phyloP scores from a whole-genome alignment of 2,113 vertebrate species.

The Hippocampus zosterae region DNA sequence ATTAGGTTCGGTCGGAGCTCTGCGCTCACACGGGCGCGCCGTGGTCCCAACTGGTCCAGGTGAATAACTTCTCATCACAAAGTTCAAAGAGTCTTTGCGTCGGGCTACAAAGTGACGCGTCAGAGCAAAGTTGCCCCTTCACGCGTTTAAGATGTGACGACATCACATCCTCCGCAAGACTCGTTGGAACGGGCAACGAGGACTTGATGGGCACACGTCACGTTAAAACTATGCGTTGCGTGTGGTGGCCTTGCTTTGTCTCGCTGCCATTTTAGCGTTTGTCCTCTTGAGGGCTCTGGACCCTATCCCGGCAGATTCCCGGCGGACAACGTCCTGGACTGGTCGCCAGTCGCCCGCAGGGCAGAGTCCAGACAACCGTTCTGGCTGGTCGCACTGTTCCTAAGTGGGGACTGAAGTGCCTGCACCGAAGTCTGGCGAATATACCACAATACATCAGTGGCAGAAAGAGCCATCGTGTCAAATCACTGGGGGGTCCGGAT shows the following conservation, averaged over 20 bases:
- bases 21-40: constrained; percentile 19
- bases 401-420: no score
- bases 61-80: constrained; percentile 12
- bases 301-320: no score
- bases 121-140: not conserved
- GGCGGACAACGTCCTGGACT: no score
- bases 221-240: constrained; percentile 22
- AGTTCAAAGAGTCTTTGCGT: not conserved
- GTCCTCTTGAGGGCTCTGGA: no score
- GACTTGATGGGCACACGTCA: constrained; percentile 17
- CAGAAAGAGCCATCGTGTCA: no score
- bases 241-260: not conserved
- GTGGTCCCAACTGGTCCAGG: constrained; percentile 41
- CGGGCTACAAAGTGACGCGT: not conserved
- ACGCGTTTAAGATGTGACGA: constrained; percentile 10
- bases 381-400: no score
- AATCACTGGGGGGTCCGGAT: no score
- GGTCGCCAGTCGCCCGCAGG: no score
- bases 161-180: constrained; percentile 14
- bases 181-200: constrained; percentile 10
- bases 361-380: no score
- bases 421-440: no score
- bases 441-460: no score
- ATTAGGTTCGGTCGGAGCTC: constrained; percentile 39
- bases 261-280: no score